These are phyloP conservation scores for Parascotia fuliginaria DNA, from an alignment of 2,888 invertebrate species.

Conservation along the genomic window DNA sequence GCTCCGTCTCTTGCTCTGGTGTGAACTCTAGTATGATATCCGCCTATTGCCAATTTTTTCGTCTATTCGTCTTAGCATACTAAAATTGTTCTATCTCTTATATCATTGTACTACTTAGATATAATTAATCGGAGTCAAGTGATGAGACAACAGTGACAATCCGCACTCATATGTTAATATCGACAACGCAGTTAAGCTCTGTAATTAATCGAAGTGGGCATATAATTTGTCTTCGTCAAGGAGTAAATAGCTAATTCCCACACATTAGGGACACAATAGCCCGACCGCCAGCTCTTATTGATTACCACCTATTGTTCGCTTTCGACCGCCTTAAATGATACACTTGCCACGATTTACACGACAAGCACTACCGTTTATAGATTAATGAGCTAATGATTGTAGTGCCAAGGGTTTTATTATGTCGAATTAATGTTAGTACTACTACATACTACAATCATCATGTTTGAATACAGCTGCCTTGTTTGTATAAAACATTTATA, in stretches of 20 bases:
- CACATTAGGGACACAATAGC: conserved; percentile 82
- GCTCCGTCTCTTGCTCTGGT: too few relatives aligned
- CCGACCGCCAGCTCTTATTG: conserved; percentile 76
- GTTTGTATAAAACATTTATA: conserved; percentile 14
- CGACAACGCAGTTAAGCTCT: conserved; percentile 76
- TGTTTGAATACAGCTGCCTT: conserved; percentile 6
- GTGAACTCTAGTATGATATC: too few relatives aligned
- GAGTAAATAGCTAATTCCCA: conserved; percentile 83
- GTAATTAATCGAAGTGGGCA: conserved; percentile 80
- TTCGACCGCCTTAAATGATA: conserved; percentile 77
- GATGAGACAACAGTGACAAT: conserved; percentile 32
- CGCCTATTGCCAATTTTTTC: too few relatives aligned
- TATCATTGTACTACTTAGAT: not conserved
- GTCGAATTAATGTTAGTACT: conserved; percentile 33
- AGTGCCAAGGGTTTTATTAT: conserved; percentile 40
- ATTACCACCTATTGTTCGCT: conserved; percentile 81
- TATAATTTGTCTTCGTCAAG: conserved; percentile 85
- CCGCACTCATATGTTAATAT: conserved; percentile 59
- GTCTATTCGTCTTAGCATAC: too few relatives aligned
- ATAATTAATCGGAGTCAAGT: not conserved
- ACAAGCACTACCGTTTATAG: conserved; percentile 62
- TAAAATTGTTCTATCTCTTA: too few relatives aligned
- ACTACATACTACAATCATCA: conserved; percentile 16
- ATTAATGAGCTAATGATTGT: conserved; percentile 64
- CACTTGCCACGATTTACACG: conserved; percentile 73